Percentiles rank a stretch among this genome's conserved stretches.
Evolutionary conservation across 2,888 invertebrate species (phyloP).

Genomic region (Andricus quercusramuli): DNA sequence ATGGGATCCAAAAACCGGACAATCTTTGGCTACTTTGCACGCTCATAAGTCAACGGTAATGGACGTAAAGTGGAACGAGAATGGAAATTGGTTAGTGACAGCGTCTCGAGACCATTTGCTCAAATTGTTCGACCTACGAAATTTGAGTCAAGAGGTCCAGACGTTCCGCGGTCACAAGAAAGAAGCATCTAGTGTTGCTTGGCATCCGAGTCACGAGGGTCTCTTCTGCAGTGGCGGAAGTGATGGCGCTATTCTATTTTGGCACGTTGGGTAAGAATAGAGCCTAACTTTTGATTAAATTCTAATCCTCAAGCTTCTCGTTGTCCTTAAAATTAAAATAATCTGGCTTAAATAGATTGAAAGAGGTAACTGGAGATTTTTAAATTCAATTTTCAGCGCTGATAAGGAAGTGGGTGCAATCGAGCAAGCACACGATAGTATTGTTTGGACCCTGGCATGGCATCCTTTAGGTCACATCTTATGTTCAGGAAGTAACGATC

Average conservation of each 20-base stretch:
- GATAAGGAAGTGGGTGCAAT: conserved; percentile 99
- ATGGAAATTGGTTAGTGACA: conserved; percentile 99
- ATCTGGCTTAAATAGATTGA: not conserved
- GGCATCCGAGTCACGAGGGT: conserved; percentile 99
- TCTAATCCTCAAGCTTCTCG: not conserved
- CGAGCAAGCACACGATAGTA: conserved; percentile 99
- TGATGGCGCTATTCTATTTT: conserved; percentile 98
- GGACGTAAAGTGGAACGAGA: conserved; percentile 99
- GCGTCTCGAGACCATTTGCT: conserved; percentile 98
- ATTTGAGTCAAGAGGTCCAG: conserved; percentile 96
- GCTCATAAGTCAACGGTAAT: conserved; percentile 99
- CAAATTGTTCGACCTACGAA: conserved; percentile 98
- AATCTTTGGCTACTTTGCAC: conserved; percentile 97
- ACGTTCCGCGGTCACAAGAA: conserved; percentile 99
- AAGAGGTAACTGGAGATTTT: not conserved
- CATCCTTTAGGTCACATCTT: conserved; percentile 99
- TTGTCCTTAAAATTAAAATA: too few relatives aligned
- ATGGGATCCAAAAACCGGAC: conserved; percentile 99
- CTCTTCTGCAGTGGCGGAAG: conserved; percentile 99
- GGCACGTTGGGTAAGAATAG: conserved; percentile 93
- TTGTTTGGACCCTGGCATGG: conserved; percentile 99
- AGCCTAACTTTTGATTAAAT: conserved; percentile 20
- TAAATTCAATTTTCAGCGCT: conserved; percentile 81
- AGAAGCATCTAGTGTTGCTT: conserved; percentile 97
- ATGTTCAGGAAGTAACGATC: conserved; percentile 99